Evolutionary conservation across 2,888 invertebrate genomes (phyloP).

Genomic region (Ctenicera cuprea): DNA sequence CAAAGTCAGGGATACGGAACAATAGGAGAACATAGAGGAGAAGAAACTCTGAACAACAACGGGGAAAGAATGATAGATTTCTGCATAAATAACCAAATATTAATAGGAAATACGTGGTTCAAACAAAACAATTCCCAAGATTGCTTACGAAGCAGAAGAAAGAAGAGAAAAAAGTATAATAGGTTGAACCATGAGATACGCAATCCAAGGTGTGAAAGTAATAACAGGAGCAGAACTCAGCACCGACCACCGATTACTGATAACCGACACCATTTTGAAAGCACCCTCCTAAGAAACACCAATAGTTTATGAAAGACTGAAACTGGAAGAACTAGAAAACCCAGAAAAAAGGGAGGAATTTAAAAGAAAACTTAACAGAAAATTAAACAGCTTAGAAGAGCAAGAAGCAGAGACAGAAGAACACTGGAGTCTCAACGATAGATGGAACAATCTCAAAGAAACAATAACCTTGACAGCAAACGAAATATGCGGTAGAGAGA

Average conservation of each 20-base stretch:
- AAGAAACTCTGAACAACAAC: constrained; percentile 19
- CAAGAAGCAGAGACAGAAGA: constrained; percentile 19
- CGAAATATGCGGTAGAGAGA: constrained; percentile 21
- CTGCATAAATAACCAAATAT: too few species aligned
- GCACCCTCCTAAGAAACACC: constrained; percentile 1
- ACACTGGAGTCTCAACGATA: constrained; percentile 11
- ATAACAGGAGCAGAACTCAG: background rate
- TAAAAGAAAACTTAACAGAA: constrained; percentile 5
- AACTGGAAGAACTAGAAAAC: constrained; percentile 18
- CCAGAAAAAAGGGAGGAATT: constrained; percentile 13
- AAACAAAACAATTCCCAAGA: constrained; percentile 3
- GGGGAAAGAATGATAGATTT: too few species aligned
- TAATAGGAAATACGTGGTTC: background rate
- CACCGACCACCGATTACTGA: too few species aligned
- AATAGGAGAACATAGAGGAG: constrained; percentile 16
- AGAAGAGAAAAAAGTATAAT: constrained; percentile 17
- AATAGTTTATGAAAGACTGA: constrained; percentile 7
- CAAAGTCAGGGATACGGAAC: too few species aligned
- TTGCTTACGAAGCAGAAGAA: constrained; percentile 21
- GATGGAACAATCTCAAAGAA: constrained; percentile 12
- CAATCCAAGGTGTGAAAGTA: background rate
- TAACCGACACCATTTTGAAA: constrained; percentile 17
- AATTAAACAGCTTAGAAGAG: constrained; percentile 18
- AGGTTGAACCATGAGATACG: constrained; percentile 10
- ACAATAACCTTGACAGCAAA: constrained; percentile 19